These are phyloP conservation scores for Drosophila phalerata DNA, from an alignment of 2,888 invertebrate species.

Conservation along the genomic window DNA sequence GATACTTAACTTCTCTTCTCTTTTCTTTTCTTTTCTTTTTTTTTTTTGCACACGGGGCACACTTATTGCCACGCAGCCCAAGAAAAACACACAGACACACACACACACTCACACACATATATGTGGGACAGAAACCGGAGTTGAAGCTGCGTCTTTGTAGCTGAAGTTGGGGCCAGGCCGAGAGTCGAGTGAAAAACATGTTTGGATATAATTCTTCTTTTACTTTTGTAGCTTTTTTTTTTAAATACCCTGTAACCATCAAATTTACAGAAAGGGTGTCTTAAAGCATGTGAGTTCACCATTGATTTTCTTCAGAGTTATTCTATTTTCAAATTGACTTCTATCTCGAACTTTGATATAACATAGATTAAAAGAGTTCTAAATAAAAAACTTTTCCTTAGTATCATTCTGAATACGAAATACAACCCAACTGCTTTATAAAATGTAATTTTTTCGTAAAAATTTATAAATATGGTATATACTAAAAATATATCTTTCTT, in stretches of 20 bases:
- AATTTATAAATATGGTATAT: too few relatives aligned
- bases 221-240: slow-evolving; percentile 48
- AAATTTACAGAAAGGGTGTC: background rate
- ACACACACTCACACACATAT: slow-evolving; percentile 24
- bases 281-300: too few relatives aligned
- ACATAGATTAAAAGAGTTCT: too few relatives aligned
- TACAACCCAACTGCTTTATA: too few relatives aligned
- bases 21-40: slow-evolving; percentile 45
- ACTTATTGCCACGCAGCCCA: slow-evolving; percentile 73
- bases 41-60: slow-evolving; percentile 72
- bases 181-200: slow-evolving; percentile 72
- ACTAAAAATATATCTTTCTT: too few relatives aligned
- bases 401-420: too few relatives aligned
- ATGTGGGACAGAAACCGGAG: slow-evolving; percentile 70
- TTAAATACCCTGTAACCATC: slow-evolving; percentile 32
- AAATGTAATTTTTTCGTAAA: too few relatives aligned
- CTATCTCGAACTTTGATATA: too few relatives aligned
- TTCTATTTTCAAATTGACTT: too few relatives aligned
- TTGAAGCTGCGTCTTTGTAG: slow-evolving; percentile 56
- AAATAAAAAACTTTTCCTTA: too few relatives aligned
- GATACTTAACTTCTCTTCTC: slow-evolving; percentile 64
- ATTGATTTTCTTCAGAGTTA: too few relatives aligned
- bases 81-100: slow-evolving; percentile 32
- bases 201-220: slow-evolving; percentile 79
- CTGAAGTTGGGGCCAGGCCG: slow-evolving; percentile 38